phyloP scores from a whole-genome alignment of 2,113 vertebrate genomes.

The Ia io region DNA sequence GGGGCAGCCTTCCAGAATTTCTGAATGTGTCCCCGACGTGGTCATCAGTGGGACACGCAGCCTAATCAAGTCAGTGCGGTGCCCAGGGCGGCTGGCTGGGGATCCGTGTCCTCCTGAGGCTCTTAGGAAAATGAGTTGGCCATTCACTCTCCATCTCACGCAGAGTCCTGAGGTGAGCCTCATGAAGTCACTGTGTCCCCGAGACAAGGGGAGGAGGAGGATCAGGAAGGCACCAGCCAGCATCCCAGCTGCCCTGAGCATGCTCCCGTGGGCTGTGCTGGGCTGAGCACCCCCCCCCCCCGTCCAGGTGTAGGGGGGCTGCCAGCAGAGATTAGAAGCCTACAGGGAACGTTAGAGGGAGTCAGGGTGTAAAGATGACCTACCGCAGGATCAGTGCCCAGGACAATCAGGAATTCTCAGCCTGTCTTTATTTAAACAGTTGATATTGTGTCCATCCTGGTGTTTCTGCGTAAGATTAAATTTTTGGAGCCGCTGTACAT shows the following conservation, averaged over 20 bases:
- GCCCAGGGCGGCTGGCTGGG: not conserved
- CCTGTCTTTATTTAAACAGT: not conserved
- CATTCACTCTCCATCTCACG: not conserved
- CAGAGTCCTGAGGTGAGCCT: not conserved
- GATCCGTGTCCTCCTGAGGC: not conserved
- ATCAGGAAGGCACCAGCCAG: not conserved
- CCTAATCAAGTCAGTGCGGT: not conserved
- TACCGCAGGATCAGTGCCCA: not conserved
- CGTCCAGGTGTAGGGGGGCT: not conserved
- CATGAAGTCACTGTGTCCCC: not conserved
- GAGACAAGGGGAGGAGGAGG: not conserved
- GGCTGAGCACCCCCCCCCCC: not conserved
- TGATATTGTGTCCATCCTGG: not conserved
- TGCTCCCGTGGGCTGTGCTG: not conserved
- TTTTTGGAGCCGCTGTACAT: not conserved
- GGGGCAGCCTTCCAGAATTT: not conserved
- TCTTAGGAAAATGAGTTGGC: slow-evolving; percentile 32
- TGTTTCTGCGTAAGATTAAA: not conserved
- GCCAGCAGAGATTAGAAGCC: not conserved
- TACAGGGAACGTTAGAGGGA: not conserved
- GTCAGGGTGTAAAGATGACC: not conserved
- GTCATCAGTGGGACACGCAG: not conserved
- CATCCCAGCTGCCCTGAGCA: not conserved
- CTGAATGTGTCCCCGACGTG: rapidly evolving
- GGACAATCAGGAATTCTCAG: not conserved